Percentiles rank a stretch among this genome's conserved stretches.
phyloP scores from a whole-genome alignment of 2,888 invertebrate species.

The Pristionchus mayeri region DNA sequence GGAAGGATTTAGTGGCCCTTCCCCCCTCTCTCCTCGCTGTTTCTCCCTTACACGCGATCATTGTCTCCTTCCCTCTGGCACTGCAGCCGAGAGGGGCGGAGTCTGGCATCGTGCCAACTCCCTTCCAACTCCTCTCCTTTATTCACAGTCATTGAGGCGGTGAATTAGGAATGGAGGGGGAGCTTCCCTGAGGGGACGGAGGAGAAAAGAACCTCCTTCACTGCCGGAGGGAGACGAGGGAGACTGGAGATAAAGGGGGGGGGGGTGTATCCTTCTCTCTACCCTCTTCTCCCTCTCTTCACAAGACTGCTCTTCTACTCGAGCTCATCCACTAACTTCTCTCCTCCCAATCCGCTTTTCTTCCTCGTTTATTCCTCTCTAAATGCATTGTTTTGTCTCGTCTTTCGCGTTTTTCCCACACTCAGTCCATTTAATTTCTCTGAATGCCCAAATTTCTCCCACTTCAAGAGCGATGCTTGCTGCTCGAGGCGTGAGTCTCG shows the following conservation, averaged over 20 bases:
- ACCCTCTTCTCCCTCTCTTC: constrained; percentile 24
- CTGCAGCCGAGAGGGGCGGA: constrained; percentile 9
- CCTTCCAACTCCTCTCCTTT: neutral
- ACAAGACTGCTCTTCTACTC: constrained; percentile 31
- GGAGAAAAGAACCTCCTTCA: constrained; percentile 37
- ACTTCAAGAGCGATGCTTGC: constrained; percentile 65
- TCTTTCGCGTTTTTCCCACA: neutral
- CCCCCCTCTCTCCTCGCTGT: constrained; percentile 16
- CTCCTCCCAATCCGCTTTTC: neutral
- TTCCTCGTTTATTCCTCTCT: neutral
- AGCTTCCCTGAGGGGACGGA: neutral
- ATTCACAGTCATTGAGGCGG: constrained; percentile 42
- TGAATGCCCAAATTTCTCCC: neutral
- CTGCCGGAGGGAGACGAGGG: neutral
- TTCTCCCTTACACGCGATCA: constrained; percentile 27
- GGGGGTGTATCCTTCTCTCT: constrained; percentile 35
- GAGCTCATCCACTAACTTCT: constrained; percentile 32
- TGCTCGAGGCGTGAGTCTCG: constrained; percentile 74
- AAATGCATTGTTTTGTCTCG: neutral
- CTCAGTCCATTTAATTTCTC: neutral
- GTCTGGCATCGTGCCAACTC: constrained; percentile 23
- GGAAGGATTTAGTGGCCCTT: constrained; percentile 26
- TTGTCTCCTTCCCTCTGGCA: neutral
- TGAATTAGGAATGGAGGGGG: constrained; percentile 17
- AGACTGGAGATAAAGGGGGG: neutral